Percentiles rank a stretch among this genome's conserved stretches.
Conservation (phyloP, 2,113 vertebrate genomes). For the Notarius quadriscutis region DNA sequence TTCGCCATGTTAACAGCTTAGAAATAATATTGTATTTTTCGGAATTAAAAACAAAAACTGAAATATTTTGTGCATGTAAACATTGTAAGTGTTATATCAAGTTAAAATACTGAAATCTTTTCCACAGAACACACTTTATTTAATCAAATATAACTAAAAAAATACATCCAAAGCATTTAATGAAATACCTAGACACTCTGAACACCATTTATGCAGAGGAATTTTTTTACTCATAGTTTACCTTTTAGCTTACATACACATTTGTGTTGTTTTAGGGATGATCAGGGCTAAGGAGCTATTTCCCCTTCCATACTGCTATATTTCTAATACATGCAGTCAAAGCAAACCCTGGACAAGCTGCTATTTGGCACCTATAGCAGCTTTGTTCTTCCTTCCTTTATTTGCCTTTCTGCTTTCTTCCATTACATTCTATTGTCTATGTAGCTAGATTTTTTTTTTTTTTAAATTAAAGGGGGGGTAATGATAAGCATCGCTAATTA, state of each 20-base stretch:
- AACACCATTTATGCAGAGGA: neutral
- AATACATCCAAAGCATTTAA: neutral
- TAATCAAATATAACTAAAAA: neutral
- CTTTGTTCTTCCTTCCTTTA: constrained; percentile 44
- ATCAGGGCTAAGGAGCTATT: neutral
- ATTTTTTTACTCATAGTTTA: neutral
- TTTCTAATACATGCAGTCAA: neutral
- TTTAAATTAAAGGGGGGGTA: too few species aligned
- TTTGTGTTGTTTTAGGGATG: neutral
- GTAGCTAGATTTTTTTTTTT: too few species aligned
- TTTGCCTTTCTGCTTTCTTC: neutral
- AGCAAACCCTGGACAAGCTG: neutral
- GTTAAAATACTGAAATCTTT: neutral
- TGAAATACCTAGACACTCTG: neutral
- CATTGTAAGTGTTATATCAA: neutral
- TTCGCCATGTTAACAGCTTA: too few species aligned
- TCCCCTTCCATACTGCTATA: neutral
- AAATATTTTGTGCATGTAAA: too few species aligned
- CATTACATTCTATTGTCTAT: neutral
- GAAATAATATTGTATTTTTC: too few species aligned
- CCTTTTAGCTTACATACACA: neutral
- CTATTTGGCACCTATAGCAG: constrained; percentile 36
- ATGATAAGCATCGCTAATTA: neutral
- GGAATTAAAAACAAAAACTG: too few species aligned
- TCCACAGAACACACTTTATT: neutral